phyloP scores from a whole-genome alignment of 1,140 invertebrate genomes.

The Trachymyrmex cornetzi region DNA sequence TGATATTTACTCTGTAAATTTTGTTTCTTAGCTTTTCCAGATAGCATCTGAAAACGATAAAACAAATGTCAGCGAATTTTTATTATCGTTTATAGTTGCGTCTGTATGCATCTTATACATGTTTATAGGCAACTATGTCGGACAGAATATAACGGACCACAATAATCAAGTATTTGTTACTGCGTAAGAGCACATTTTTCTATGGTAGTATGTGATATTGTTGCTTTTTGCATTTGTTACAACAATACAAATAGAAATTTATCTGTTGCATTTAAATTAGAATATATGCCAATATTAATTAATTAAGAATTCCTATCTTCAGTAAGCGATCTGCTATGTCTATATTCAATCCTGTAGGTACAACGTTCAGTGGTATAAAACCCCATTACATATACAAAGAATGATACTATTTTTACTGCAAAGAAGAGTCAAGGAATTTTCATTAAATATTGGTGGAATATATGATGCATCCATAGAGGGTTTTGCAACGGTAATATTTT shows the following conservation, averaged over 20 bases:
- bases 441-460: neutral
- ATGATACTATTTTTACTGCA: constrained; percentile 19
- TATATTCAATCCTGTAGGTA: neutral
- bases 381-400: constrained; percentile 9
- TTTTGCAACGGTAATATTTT: neutral
- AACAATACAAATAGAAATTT: neutral
- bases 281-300: neutral
- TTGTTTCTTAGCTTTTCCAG: neutral
- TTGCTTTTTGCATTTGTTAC: neutral
- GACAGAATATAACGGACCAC: neutral
- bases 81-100: neutral
- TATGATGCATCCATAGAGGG: neutral
- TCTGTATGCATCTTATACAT: neutral
- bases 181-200: constrained; percentile 6
- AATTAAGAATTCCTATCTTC: neutral
- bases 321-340: neutral
- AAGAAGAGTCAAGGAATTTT: neutral
- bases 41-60: neutral
- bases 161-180: neutral
- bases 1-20: neutral
- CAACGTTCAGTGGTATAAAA: constrained; percentile 7
- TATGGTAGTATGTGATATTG: neutral
- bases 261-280: neutral
- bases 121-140: neutral
- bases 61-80: neutral